Evolutionary conservation across 2,888 invertebrate species (phyloP).

Genomic region (Mactromeris polynyma): DNA sequence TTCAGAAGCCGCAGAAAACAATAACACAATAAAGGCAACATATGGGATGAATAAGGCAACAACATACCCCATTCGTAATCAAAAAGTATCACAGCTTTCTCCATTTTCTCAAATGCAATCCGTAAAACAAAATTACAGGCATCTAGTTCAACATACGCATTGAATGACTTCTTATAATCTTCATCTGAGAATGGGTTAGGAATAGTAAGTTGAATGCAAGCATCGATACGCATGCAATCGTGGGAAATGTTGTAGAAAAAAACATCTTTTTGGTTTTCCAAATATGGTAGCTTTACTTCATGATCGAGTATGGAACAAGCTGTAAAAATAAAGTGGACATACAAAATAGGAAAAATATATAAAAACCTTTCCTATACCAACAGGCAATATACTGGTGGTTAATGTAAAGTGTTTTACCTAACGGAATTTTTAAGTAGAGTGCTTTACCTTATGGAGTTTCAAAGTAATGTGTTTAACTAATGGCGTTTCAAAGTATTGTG

Average conservation of each 20-base stretch:
- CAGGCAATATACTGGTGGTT: no score
- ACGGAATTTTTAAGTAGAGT: no score
- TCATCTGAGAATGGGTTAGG: background rate
- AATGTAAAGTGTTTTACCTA: no score
- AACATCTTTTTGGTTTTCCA: slow-evolving; percentile 27
- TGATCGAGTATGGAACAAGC: background rate
- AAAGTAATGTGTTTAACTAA: no score
- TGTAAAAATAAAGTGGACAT: background rate
- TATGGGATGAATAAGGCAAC: no score
- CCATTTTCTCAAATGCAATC: slow-evolving; percentile 62
- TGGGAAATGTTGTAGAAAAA: slow-evolving; percentile 70
- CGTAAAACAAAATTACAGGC: slow-evolving; percentile 68
- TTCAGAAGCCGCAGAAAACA: no score
- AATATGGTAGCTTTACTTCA: background rate
- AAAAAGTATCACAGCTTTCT: slow-evolving; percentile 57
- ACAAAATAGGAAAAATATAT: no score
- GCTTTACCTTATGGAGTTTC: no score
- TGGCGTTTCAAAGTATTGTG: no score
- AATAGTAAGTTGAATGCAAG: slow-evolving; percentile 54
- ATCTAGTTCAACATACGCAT: slow-evolving; percentile 70
- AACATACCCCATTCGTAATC: slow-evolving; percentile 72
- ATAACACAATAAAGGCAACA: no score
- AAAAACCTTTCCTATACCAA: no score
- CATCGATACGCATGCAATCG: slow-evolving; percentile 75
- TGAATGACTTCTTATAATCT: slow-evolving; percentile 50